phyloP scores from a whole-genome alignment of 2,113 vertebrate genomes.

The Brachyhypopomus gauderio region DNA sequence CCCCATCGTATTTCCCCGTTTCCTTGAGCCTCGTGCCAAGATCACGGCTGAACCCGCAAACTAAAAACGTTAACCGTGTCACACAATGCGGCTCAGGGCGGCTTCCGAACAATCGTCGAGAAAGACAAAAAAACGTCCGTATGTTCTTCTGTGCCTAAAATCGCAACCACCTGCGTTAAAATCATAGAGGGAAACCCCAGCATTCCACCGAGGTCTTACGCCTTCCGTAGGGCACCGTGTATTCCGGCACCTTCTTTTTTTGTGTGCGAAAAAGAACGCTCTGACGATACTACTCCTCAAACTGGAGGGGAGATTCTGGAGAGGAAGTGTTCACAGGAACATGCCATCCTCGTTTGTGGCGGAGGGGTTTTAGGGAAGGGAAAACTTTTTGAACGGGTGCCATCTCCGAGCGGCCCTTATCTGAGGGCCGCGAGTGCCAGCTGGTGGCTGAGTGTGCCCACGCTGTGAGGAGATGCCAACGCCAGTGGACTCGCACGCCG shows the following conservation, averaged over 20 bases:
- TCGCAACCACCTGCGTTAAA: conserved; percentile 1
- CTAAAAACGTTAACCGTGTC: conserved; percentile 10
- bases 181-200: not conserved
- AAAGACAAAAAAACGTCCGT: not conserved
- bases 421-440: conserved; percentile 83
- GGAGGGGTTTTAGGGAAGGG: conserved; percentile 80
- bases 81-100: not conserved
- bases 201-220: not conserved
- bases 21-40: conserved; percentile 15
- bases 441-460: conserved; percentile 81
- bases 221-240: conserved; percentile 47
- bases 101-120: not conserved
- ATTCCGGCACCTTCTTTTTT: conserved; percentile 62
- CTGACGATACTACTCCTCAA: conserved; percentile 80
- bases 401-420: conserved; percentile 82
- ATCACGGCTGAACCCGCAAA: not conserved
- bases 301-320: conserved; percentile 79
- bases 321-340: conserved; percentile 81
- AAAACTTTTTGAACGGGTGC: conserved; percentile 85
- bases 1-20: conserved; percentile 14
- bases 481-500: conserved; percentile 70
- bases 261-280: conserved; percentile 67
- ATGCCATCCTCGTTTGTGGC: conserved; percentile 80
- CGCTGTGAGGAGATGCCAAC: conserved; percentile 74
- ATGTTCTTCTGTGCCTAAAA: not conserved